These are phyloP conservation scores for Beris chalybata DNA, from an alignment of 2,888 invertebrate species.

Conservation along the genomic window DNA sequence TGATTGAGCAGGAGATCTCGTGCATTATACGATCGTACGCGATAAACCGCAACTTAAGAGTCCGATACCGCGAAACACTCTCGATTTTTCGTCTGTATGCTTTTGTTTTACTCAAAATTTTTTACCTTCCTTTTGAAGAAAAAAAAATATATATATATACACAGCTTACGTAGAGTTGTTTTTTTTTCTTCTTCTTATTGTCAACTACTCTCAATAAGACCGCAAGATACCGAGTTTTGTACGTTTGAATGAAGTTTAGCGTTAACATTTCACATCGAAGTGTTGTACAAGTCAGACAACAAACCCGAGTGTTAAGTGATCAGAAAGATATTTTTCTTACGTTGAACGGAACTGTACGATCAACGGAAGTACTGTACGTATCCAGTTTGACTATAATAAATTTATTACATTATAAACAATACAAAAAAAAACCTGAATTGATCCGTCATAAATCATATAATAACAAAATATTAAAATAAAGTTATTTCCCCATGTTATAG, in stretches of 20 bases:
- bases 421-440: neutral
- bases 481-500: too few relatives aligned
- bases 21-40: too few relatives aligned
- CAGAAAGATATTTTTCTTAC: slow-evolving; percentile 30
- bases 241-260: slow-evolving; percentile 39
- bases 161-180: slow-evolving; percentile 6
- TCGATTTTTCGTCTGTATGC: slow-evolving; percentile 2
- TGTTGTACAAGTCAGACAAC: slow-evolving; percentile 44
- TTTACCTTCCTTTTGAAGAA: slow-evolving; percentile 5
- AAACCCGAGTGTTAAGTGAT: slow-evolving; percentile 32
- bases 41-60: slow-evolving; percentile 9
- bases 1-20: too few relatives aligned
- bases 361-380: slow-evolving; percentile 33
- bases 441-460: too few relatives aligned
- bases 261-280: slow-evolving; percentile 44
- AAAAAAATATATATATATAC: slow-evolving; percentile 10
- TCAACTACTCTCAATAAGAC: slow-evolving; percentile 22
- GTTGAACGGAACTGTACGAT: slow-evolving; percentile 29
- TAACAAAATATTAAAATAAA: too few relatives aligned
- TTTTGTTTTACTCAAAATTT: slow-evolving; percentile 4
- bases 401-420: slow-evolving; percentile 3
- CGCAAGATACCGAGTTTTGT: slow-evolving; percentile 40
- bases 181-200: slow-evolving; percentile 16
- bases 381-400: neutral
- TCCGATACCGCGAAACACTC: slow-evolving; percentile 4